These are phyloP conservation scores for Pao palembangensis DNA, from an alignment of 2,113 vertebrate species.

Conservation along the genomic window DNA sequence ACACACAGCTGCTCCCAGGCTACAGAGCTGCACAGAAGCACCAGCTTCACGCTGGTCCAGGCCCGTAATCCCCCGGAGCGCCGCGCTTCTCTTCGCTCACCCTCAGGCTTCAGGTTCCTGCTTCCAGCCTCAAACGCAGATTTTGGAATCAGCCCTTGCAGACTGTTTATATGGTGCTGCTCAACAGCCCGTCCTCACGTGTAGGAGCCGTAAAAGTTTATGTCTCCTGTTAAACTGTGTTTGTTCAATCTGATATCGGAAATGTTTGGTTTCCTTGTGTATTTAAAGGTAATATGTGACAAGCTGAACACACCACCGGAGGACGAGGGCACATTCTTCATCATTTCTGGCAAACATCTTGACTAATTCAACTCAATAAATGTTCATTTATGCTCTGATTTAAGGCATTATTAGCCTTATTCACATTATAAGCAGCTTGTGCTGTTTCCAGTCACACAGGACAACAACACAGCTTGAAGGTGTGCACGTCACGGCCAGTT, in stretches of 20 bases:
- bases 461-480: no score
- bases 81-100: not conserved
- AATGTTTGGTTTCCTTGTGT: slow-evolving; percentile 5
- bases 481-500: no score
- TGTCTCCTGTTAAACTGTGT: not conserved
- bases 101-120: not conserved
- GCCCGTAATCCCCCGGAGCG: no score
- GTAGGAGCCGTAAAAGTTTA: slow-evolving; percentile 28
- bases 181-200: not conserved
- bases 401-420: no score
- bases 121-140: not conserved
- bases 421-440: no score
- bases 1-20: slow-evolving; percentile 1
- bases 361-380: not conserved
- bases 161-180: slow-evolving; percentile 28
- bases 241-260: slow-evolving; percentile 4
- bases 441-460: no score
- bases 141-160: slow-evolving; percentile 1
- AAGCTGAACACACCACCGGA: not conserved
- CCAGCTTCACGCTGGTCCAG: not conserved
- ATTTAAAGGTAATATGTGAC: slow-evolving; percentile 1
- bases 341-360: no score
- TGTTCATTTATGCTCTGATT: no score
- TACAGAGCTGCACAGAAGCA: slow-evolving; percentile 1
- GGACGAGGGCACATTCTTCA: no score